Percentiles rank a stretch among this genome's conserved stretches.
Conservation (phyloP, 2,888 invertebrate genomes). For the Drosophila limbata region DNA sequence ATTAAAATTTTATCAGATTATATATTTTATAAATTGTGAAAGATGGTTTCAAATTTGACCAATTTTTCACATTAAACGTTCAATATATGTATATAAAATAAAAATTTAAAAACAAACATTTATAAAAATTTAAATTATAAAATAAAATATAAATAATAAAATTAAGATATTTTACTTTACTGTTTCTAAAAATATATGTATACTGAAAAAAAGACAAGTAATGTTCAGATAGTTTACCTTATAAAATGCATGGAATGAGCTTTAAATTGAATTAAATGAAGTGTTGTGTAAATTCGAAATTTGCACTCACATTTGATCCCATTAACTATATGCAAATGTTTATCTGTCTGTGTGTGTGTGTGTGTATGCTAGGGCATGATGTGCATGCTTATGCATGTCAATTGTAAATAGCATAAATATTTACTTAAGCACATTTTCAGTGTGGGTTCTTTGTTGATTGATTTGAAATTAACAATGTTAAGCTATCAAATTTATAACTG, state of each 20-base stretch:
- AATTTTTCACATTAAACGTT: no score
- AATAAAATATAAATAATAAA: no score
- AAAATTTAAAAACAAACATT: no score
- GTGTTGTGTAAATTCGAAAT: conserved; percentile 32
- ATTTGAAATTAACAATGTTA: conserved; percentile 63
- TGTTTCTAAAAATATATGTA: no score
- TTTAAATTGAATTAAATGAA: conserved; percentile 30
- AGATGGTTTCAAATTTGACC: no score
- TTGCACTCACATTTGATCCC: conserved; percentile 5
- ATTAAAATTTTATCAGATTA: no score
- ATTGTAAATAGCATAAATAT: conserved; percentile 55
- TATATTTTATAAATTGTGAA: no score
- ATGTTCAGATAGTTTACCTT: background rate
- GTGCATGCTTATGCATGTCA: conserved; percentile 31
- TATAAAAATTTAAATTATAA: no score
- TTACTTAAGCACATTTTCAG: conserved; percentile 46
- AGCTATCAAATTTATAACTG: conserved; percentile 53
- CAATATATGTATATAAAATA: no score
- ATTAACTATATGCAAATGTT: conserved; percentile 10
- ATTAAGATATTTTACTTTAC: no score
- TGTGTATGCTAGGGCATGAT: conserved; percentile 1
- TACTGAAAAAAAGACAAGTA: background rate
- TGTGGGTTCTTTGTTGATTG: conserved; percentile 62
- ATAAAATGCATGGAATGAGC: background rate
- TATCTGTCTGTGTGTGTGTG: conserved; percentile 1